Evolutionary conservation across 1,140 invertebrate genomes (phyloP).

Genomic region (Psilanteris sp.): DNA sequence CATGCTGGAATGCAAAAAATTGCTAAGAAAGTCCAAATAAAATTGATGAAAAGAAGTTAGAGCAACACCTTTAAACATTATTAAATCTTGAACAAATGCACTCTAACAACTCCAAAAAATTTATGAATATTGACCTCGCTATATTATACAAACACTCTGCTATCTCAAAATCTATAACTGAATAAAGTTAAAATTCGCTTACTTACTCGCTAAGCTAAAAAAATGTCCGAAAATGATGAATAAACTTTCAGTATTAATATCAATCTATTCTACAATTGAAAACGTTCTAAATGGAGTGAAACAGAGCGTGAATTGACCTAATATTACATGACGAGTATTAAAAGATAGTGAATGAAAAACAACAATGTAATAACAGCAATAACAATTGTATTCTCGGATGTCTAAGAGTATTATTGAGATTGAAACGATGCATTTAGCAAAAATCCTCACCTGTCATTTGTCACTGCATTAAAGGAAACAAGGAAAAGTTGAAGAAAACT

Average conservation of each 20-base stretch:
- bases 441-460: conserved; percentile 62
- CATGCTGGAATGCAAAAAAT: conserved; percentile 33
- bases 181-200: conserved; percentile 1
- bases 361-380: conserved; percentile 8
- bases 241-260: neutral
- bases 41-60: conserved; percentile 4
- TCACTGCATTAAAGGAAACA: conserved; percentile 52
- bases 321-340: conserved; percentile 22
- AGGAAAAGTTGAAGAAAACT: conserved; percentile 36
- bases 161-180: neutral
- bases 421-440: conserved; percentile 45
- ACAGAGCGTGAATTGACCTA: conserved; percentile 17
- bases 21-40: conserved; percentile 10
- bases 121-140: conserved; percentile 4
- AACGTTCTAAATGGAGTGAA: conserved; percentile 31
- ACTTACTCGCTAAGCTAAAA: conserved; percentile 26
- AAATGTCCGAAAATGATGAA: neutral
- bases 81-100: conserved; percentile 5
- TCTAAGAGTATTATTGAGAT: too few relatives aligned
- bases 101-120: conserved; percentile 6
- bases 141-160: too few relatives aligned
- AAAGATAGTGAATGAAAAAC: conserved; percentile 11
- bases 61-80: neutral
- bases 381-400: too few relatives aligned
- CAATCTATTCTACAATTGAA: conserved; percentile 27